Conservation (phyloP, 2,888 invertebrate genomes). For the Microctonus brassicae region DNA sequence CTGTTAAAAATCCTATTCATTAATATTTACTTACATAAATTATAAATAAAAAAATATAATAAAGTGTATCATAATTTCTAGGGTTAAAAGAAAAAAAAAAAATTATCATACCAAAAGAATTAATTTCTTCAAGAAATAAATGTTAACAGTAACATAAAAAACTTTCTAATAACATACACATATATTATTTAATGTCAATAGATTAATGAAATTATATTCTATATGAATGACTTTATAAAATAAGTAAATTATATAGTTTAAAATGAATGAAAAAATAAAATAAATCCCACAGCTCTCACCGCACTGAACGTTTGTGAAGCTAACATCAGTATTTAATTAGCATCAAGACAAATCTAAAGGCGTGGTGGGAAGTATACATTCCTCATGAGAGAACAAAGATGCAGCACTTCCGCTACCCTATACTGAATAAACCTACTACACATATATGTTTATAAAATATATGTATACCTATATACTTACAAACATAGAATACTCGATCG, state of each 20-base stretch:
- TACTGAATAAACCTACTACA: neutral
- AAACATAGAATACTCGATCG: too few species aligned
- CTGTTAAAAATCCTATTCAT: neutral
- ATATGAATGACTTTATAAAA: neutral
- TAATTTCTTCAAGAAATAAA: neutral
- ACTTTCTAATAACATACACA: neutral
- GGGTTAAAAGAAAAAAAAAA: neutral
- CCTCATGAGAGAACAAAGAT: constrained; percentile 32
- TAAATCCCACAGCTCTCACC: constrained; percentile 18
- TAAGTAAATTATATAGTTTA: neutral
- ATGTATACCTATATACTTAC: too few species aligned
- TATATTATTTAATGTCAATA: neutral
- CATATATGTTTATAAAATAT: neutral
- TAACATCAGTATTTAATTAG: constrained; percentile 32
- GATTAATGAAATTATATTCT: neutral
- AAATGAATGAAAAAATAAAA: neutral
- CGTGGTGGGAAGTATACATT: constrained; percentile 31
- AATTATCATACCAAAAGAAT: neutral
- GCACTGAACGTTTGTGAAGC: neutral
- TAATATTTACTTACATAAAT: neutral
- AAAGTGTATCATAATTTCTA: neutral
- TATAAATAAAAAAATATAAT: neutral
- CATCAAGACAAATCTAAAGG: constrained; percentile 26
- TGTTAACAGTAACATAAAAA: neutral
- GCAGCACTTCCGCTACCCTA: constrained; percentile 12